A percentile compares a stretch with the other conserved stretches of the same genome.
Evolutionary conservation across 2,797 vertebrate species (phyloP).

Genomic region (Tapera naevia): DNA sequence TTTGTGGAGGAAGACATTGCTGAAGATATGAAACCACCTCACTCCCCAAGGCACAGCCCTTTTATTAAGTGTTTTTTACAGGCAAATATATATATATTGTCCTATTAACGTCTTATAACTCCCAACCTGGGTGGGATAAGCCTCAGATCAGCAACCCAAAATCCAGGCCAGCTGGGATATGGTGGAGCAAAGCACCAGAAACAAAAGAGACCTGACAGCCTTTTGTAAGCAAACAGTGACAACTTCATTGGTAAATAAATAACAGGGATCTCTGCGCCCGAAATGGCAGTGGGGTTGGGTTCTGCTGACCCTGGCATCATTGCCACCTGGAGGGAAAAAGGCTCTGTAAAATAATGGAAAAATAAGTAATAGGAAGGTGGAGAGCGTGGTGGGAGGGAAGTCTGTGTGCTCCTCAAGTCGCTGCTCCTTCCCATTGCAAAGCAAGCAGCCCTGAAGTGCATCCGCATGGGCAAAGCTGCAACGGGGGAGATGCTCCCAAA

Average conservation of each 20-base stretch:
- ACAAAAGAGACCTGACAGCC: not conserved
- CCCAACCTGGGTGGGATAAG: too few relatives aligned
- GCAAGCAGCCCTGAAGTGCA: fast-evolving
- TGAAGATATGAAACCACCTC: not conserved
- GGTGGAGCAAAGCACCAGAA: not conserved
- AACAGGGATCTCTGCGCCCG: not conserved
- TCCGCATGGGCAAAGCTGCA: fast-evolving
- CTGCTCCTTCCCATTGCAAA: not conserved
- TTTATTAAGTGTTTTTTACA: not conserved
- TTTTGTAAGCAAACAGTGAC: not conserved
- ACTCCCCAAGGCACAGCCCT: not conserved
- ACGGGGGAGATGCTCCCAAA: fast-evolving
- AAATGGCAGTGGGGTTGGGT: not conserved
- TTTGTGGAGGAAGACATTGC: fast-evolving
- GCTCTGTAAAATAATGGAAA: not conserved
- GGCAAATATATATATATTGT: not conserved
- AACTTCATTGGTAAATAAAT: not conserved
- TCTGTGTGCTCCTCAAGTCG: fast-evolving
- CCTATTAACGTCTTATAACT: not conserved
- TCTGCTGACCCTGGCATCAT: not conserved
- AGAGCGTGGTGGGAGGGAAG: not conserved
- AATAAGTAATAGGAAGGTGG: not conserved
- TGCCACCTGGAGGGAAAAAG: not conserved
- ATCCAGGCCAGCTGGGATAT: fast-evolving
- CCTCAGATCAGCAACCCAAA: not conserved